A percentile compares a stretch with the other conserved stretches of the same genome.
These are phyloP conservation scores for Leiothrix lutea DNA, from an alignment of 2,113 vertebrate species.

Conservation along the genomic window DNA sequence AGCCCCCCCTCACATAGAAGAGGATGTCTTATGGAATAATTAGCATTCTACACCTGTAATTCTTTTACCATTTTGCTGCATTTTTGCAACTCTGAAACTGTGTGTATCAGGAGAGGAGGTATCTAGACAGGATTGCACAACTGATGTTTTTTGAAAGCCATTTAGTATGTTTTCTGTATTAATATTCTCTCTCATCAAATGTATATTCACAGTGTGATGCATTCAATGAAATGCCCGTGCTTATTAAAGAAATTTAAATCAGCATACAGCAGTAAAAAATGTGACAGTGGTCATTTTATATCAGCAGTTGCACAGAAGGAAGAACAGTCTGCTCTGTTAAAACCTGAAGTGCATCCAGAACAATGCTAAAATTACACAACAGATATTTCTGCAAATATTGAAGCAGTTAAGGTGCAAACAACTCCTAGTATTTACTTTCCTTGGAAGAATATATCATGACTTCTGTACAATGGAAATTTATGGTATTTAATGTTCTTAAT, in stretches of 20 bases:
- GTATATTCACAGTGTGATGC: neutral
- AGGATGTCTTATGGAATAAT: neutral
- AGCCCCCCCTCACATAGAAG: neutral
- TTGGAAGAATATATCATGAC: neutral
- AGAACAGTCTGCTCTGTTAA: neutral
- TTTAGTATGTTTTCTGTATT: neutral
- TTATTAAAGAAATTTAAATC: neutral
- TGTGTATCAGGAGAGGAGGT: neutral
- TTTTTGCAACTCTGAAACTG: neutral
- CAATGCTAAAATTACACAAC: neutral
- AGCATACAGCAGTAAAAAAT: neutral
- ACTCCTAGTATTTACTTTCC: neutral
- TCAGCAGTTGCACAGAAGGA: neutral
- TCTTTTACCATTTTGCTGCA: neutral
- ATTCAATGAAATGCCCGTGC: neutral
- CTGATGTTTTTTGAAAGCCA: neutral
- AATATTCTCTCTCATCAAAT: neutral
- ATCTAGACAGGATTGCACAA: neutral
- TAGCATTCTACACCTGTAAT: neutral
- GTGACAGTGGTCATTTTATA: neutral
- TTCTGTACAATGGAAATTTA: neutral
- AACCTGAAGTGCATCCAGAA: neutral
- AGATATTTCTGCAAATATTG: neutral
- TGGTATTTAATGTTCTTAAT: neutral
- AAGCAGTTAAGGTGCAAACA: neutral